Percentiles rank a stretch among this genome's conserved stretches.
These are phyloP conservation scores for Xerus inauris DNA, from an alignment of 2,113 vertebrate genomes.

Conservation along the genomic window DNA sequence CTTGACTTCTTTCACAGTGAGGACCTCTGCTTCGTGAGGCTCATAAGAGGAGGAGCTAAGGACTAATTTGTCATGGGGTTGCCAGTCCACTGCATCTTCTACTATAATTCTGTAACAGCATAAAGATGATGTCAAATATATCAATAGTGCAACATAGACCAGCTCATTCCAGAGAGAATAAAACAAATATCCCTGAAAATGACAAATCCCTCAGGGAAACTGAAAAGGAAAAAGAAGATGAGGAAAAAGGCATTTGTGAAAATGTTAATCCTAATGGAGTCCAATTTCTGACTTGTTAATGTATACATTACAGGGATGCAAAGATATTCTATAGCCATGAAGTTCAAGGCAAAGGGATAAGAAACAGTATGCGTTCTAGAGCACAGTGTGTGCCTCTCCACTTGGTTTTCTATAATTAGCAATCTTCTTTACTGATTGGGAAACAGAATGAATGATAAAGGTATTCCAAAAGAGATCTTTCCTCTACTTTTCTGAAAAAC, in stretches of 20 bases:
- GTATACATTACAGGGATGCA: not conserved
- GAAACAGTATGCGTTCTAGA: not conserved
- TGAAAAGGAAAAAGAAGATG: not conserved
- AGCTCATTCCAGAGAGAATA: not conserved
- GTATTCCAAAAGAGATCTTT: not conserved
- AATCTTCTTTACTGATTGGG: not conserved
- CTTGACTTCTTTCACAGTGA: constrained; percentile 83
- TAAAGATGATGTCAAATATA: not conserved
- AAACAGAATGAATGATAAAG: not conserved
- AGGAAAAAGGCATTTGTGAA: not conserved
- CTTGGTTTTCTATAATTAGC: not conserved
- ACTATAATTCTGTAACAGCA: constrained; percentile 83
- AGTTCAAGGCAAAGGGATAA: not conserved
- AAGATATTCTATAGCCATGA: not conserved
- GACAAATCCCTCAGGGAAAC: not conserved
- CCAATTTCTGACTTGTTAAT: not conserved
- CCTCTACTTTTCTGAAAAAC: constrained; percentile 7
- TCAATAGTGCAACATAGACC: not conserved
- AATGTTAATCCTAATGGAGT: not conserved
- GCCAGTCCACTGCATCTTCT: constrained; percentile 84
- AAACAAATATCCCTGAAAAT: not conserved
- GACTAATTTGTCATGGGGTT: constrained; percentile 76
- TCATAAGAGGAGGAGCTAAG: constrained; percentile 88
- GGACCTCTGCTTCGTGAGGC: constrained; percentile 85
- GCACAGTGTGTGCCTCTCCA: not conserved